A percentile compares a stretch with the other conserved stretches of the same genome.
phyloP scores from a whole-genome alignment of 1,140 invertebrate genomes.

The Bombus terrestris region DNA sequence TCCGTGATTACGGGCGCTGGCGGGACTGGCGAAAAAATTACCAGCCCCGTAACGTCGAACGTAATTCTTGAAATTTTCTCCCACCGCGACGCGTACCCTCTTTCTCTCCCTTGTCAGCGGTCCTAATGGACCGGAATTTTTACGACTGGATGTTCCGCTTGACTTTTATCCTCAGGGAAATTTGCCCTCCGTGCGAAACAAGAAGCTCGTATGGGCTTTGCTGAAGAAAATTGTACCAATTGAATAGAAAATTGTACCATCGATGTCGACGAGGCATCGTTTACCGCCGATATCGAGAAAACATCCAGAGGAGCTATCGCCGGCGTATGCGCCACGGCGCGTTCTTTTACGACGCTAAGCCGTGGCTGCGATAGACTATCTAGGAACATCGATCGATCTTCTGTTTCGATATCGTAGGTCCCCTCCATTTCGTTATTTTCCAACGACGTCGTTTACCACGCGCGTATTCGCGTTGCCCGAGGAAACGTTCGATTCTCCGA shows the following conservation, averaged over 20 bases:
- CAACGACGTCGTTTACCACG: too few species aligned
- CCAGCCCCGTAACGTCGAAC: background rate
- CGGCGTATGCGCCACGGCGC: background rate
- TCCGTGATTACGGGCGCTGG: background rate
- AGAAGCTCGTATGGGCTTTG: background rate
- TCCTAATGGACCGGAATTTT: background rate
- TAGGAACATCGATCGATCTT: too few species aligned
- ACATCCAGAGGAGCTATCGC: background rate
- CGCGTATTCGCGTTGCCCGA: too few species aligned
- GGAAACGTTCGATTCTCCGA: too few species aligned
- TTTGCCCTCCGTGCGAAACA: background rate
- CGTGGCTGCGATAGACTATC: too few species aligned
- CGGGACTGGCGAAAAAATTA: background rate
- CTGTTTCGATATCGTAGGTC: too few species aligned
- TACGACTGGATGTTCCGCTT: background rate
- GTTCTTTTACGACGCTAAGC: background rate
- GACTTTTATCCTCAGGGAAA: background rate
- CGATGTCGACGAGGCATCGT: background rate
- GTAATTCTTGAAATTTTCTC: background rate
- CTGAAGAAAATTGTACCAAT: background rate
- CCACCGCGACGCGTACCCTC: too few species aligned
- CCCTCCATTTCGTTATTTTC: too few species aligned
- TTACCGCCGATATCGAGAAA: background rate
- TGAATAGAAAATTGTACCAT: background rate
- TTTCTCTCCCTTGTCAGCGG: background rate